Percentiles rank a stretch among this genome's conserved stretches.
These are phyloP conservation scores for Sceliomorpha sp. DNA, from an alignment of 2,888 invertebrate genomes.

Conservation along the genomic window DNA sequence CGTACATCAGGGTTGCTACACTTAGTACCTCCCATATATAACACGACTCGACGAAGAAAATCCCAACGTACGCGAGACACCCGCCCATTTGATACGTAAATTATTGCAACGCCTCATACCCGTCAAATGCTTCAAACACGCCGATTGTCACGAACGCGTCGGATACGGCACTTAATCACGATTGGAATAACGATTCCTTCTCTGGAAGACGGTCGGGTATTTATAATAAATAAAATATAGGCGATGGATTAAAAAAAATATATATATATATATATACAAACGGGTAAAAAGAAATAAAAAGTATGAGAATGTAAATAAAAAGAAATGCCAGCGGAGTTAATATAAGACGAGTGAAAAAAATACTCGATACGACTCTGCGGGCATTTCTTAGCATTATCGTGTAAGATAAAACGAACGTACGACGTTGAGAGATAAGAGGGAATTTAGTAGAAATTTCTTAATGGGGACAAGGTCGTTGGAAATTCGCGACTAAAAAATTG, in stretches of 20 bases:
- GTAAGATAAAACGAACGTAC: constrained; percentile 1
- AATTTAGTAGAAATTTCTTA: constrained; percentile 1
- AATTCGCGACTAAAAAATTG: background rate
- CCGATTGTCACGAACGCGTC: background rate
- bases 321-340: too few relatives aligned
- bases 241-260: too few relatives aligned
- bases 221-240: too few relatives aligned
- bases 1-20: constrained; percentile 6
- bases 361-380: background rate
- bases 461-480: background rate
- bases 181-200: too few relatives aligned
- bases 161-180: background rate
- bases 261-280: background rate
- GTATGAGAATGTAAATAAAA: too few relatives aligned
- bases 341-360: too few relatives aligned
- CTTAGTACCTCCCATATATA: constrained; percentile 4
- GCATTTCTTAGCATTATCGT: constrained; percentile 1
- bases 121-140: background rate
- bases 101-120: background rate
- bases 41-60: constrained; percentile 6
- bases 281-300: background rate
- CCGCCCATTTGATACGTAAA: constrained; percentile 4
- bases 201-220: too few relatives aligned
- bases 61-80: constrained; percentile 2
- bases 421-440: background rate